These are phyloP conservation scores for Andrena bicolor DNA, from an alignment of 2,888 invertebrate genomes.

Conservation along the genomic window DNA sequence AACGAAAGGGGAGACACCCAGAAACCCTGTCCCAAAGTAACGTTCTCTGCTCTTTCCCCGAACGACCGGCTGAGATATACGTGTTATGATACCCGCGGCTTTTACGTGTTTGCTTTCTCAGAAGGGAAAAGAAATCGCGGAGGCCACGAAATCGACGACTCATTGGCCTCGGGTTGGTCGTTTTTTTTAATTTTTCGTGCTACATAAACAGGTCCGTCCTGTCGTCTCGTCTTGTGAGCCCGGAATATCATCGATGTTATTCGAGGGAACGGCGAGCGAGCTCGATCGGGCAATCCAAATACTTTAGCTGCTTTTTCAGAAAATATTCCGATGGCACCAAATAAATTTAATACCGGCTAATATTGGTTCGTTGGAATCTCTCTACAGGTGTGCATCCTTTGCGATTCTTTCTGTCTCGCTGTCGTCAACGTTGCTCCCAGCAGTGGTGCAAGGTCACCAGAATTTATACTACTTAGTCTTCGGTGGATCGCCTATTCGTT, in stretches of 20 bases:
- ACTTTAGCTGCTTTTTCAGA: conserved; percentile 43
- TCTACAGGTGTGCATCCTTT: neutral
- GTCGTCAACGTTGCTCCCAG: too few relatives aligned
- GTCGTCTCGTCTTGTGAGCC: neutral
- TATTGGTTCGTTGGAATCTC: conserved; percentile 8
- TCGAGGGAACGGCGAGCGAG: neutral
- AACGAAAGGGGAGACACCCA: conserved; percentile 58
- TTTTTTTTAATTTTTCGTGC: conserved; percentile 41
- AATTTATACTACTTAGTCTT: too few relatives aligned
- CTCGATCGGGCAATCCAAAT: conserved; percentile 16
- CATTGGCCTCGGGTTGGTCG: conserved; percentile 40
- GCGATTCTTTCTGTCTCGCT: neutral
- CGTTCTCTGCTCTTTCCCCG: conserved; percentile 38
- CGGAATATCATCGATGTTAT: conserved; percentile 30
- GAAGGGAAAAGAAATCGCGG: conserved; percentile 56
- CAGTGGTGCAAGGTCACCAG: neutral
- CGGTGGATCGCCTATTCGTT: neutral
- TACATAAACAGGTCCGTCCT: conserved; percentile 36
- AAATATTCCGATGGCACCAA: conserved; percentile 34
- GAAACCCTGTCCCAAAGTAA: conserved; percentile 56
- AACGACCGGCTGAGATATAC: conserved; percentile 5
- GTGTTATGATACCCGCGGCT: conserved; percentile 69
- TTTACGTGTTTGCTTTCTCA: conserved; percentile 69
- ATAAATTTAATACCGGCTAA: conserved; percentile 44
- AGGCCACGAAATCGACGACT: conserved; percentile 60